These are phyloP conservation scores for Strigamia maritima DNA, from an alignment of 2,888 invertebrate species.

Conservation along the genomic window DNA sequence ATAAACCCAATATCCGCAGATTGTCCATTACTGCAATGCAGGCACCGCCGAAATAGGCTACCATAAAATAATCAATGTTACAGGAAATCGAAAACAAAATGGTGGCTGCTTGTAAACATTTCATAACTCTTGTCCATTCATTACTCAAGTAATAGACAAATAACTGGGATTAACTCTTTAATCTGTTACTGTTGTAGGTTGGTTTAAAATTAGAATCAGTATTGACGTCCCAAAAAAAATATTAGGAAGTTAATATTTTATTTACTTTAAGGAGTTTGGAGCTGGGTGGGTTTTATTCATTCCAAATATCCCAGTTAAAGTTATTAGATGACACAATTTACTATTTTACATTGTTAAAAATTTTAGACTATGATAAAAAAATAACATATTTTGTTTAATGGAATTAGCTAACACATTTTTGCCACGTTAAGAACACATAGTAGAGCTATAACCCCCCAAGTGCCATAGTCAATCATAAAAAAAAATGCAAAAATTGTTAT, in stretches of 20 bases:
- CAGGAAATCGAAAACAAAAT: neutral
- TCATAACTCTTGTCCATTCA: constrained; percentile 34
- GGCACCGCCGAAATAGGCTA: neutral
- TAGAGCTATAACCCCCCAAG: neutral
- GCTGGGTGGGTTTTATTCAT: constrained; percentile 22
- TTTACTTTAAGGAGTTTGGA: neutral
- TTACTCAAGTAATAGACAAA: constrained; percentile 17
- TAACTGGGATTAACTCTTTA: neutral
- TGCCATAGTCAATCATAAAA: neutral
- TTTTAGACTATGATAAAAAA: neutral
- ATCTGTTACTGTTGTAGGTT: constrained; percentile 1
- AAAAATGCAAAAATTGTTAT: constrained; percentile 11
- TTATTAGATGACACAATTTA: neutral
- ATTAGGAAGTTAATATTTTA: neutral
- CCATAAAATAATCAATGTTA: neutral
- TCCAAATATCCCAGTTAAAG: neutral
- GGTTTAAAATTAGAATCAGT: constrained; percentile 4
- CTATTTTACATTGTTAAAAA: neutral
- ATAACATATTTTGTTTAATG: constrained; percentile 2
- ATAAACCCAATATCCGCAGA: constrained; percentile 72
- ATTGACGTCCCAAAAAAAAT: constrained; percentile 9
- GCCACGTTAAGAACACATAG: neutral
- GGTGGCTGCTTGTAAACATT: constrained; percentile 25
- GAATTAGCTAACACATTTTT: neutral
- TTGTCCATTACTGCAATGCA: constrained; percentile 61